A percentile compares a stretch with the other conserved stretches of the same genome.
Conservation (phyloP, 2,113 vertebrate genomes). For the Sclerurus mexicanus region DNA sequence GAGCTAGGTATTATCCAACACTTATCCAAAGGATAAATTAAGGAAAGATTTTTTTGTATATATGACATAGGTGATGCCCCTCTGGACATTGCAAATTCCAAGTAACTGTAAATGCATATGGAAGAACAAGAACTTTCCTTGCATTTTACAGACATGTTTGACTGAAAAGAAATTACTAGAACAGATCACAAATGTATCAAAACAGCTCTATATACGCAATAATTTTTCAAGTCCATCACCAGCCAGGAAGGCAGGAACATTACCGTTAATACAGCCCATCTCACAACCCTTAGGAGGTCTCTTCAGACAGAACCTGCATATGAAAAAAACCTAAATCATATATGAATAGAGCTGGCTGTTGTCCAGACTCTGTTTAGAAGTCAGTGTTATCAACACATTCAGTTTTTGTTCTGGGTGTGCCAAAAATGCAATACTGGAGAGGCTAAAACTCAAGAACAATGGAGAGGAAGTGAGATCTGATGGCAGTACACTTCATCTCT, state of each 20-base stretch:
- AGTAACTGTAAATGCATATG: not conserved
- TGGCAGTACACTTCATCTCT: not conserved
- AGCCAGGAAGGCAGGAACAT: not conserved
- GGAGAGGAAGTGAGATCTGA: not conserved
- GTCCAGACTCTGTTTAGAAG: not conserved
- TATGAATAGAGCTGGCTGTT: not conserved
- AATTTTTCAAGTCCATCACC: not conserved
- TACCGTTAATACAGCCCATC: not conserved
- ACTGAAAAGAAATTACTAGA: not conserved
- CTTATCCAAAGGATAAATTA: not conserved
- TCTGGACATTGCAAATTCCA: not conserved
- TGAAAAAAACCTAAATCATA: fast-evolving
- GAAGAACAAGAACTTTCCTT: not conserved
- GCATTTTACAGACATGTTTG: not conserved
- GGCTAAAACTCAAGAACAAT: not conserved
- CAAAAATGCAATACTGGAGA: not conserved
- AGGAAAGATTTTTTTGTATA: not conserved
- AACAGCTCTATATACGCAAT: not conserved
- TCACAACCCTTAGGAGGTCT: not conserved
- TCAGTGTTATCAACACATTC: fast-evolving
- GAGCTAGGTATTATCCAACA: fast-evolving
- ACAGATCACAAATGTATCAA: not conserved
- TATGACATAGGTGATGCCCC: not conserved
- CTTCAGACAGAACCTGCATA: not conserved
- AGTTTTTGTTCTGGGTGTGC: not conserved